Percentiles rank a stretch among this genome's conserved stretches.
Evolutionary conservation across 2,888 invertebrate genomes (phyloP).

Genomic region (Spilarctia lutea): DNA sequence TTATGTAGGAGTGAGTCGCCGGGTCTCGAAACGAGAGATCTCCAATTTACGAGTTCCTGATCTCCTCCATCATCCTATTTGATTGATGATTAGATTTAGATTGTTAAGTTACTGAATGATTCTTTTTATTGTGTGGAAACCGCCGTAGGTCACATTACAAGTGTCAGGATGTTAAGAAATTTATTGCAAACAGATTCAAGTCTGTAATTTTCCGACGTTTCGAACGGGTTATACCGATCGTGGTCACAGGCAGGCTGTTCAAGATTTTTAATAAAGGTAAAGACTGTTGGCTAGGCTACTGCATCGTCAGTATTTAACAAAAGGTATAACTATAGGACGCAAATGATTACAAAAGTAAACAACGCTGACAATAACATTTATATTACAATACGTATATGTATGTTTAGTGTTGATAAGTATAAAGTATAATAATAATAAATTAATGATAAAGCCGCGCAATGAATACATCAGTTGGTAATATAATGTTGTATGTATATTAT

Average conservation of each 20-base stretch:
- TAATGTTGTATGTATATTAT: not conserved
- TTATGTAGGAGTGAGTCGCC: conserved; percentile 38
- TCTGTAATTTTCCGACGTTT: no score
- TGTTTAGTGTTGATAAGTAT: not conserved
- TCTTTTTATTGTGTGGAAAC: not conserved
- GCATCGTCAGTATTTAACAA: no score
- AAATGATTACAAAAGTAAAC: not conserved
- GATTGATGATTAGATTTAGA: not conserved
- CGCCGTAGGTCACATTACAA: not conserved
- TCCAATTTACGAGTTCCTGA: not conserved
- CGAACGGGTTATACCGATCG: no score
- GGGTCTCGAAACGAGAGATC: conserved; percentile 19
- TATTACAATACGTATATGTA: not conserved
- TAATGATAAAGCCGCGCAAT: not conserved
- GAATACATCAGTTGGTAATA: not conserved
- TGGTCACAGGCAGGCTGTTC: no score
- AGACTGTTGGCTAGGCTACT: no score
- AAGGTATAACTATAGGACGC: no score
- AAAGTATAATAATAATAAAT: not conserved
- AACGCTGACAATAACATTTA: not conserved
- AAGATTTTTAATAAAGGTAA: no score
- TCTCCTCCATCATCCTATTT: not conserved
- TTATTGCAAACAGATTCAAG: no score
- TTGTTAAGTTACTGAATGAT: not conserved
- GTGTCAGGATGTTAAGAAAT: not conserved